Evolutionary conservation across 2,113 vertebrate genomes (phyloP).

Genomic region (Nesospiza acunhae): DNA sequence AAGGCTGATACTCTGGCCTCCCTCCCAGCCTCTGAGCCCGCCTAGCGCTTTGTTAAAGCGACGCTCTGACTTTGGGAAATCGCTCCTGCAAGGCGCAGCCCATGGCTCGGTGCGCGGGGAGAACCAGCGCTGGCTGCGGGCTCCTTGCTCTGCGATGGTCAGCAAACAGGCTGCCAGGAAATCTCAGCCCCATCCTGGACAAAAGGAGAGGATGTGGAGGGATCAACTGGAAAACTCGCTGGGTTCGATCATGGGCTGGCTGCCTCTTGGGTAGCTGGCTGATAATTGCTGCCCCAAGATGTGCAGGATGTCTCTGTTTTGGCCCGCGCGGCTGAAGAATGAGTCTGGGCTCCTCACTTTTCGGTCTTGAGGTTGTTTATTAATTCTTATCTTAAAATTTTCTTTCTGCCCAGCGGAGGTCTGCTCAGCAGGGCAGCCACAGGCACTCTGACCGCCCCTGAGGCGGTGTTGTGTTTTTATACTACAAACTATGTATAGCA

Average conservation of each 20-base stretch:
- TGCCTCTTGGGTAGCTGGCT: neutral
- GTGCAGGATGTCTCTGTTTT: no score
- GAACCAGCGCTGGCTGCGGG: neutral
- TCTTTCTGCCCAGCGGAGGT: no score
- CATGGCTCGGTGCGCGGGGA: neutral
- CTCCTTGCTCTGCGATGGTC: neutral
- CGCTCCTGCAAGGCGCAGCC: neutral
- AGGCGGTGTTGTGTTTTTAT: no score
- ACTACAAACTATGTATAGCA: no score
- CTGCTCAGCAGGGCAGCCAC: no score
- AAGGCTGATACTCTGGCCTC: neutral
- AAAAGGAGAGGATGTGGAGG: neutral
- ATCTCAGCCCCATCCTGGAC: neutral
- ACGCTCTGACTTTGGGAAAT: neutral
- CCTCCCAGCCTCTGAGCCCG: neutral
- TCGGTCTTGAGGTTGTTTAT: no score
- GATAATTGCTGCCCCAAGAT: no score
- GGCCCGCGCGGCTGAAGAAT: no score
- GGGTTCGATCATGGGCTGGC: neutral
- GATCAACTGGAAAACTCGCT: neutral
- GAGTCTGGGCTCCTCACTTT: no score
- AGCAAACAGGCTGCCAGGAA: neutral
- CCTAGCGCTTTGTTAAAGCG: neutral
- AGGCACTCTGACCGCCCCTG: no score
- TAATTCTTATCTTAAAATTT: no score